Evolutionary conservation across 2,113 vertebrate genomes (phyloP).

Genomic region (Bothrops jararaca): DNA sequence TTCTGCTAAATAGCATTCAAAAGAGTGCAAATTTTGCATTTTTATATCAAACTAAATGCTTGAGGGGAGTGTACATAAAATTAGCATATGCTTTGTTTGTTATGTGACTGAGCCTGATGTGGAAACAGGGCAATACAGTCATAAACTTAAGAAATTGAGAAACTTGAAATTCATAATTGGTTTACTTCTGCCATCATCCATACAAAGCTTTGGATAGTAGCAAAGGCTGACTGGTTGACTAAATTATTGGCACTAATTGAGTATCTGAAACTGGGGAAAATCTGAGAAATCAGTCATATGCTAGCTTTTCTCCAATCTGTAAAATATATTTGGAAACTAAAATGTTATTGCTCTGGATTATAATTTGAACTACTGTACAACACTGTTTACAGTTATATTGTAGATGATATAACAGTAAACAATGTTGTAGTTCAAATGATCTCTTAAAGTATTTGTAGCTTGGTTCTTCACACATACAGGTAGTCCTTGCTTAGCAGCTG

Average conservation of each 20-base stretch:
- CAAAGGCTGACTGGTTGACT: not conserved
- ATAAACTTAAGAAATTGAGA: not conserved
- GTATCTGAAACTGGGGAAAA: not conserved
- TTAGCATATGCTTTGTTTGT: not conserved
- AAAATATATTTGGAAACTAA: not conserved
- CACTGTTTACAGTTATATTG: not conserved
- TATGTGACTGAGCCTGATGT: not conserved
- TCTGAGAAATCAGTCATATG: not conserved
- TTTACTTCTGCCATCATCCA: not conserved
- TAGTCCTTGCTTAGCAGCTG: not conserved
- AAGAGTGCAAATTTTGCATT: not conserved
- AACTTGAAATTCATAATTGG: not conserved
- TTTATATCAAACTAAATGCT: not conserved
- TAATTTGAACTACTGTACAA: not conserved
- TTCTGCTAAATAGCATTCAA: not conserved
- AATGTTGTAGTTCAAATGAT: not conserved
- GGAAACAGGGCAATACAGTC: not conserved
- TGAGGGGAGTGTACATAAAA: not conserved
- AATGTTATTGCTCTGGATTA: not conserved
- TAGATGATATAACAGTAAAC: not conserved
- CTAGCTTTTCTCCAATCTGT: not conserved
- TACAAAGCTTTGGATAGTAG: not conserved
- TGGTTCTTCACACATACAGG: not conserved
- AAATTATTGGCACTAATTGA: not conserved
- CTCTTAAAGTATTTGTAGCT: not conserved